Evolutionary conservation across 2,888 invertebrate species (phyloP).

Genomic region (Drosophila prostipennis): DNA sequence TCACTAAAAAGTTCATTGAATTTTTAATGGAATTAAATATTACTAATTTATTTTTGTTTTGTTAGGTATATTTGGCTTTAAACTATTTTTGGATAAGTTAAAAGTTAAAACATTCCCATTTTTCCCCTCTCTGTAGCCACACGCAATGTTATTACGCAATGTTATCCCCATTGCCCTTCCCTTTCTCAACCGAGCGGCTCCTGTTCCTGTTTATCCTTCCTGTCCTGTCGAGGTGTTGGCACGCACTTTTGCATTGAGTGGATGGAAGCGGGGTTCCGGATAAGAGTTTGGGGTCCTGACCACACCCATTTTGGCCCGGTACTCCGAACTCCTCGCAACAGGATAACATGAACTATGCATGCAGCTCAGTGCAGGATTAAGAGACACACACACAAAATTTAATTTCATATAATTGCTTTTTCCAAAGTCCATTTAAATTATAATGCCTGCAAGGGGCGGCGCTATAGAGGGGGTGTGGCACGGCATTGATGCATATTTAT

Average conservation of each 20-base stretch:
- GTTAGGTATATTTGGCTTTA: too few species aligned
- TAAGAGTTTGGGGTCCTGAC: not conserved
- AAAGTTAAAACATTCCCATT: not conserved
- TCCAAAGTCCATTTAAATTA: conserved; percentile 79
- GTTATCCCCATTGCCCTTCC: conserved; percentile 9
- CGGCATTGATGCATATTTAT: conserved; percentile 47
- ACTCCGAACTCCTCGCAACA: conserved; percentile 26
- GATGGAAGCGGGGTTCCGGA: not conserved
- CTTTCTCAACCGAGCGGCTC: conserved; percentile 41
- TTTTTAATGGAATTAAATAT: too few species aligned
- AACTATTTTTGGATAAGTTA: too few species aligned
- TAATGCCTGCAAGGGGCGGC: conserved; percentile 57
- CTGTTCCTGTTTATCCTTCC: conserved; percentile 50
- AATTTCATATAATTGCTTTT: conserved; percentile 79
- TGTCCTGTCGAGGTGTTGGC: conserved; percentile 69
- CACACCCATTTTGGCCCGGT: conserved; percentile 25
- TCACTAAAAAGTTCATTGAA: too few species aligned
- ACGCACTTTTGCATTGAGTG: conserved; percentile 62
- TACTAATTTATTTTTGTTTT: too few species aligned
- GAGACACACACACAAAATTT: conserved; percentile 63
- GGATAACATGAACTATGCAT: conserved; percentile 78
- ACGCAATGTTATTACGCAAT: conserved; percentile 25
- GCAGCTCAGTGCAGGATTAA: conserved; percentile 74
- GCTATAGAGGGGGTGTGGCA: not conserved
- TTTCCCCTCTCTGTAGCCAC: conserved; percentile 10